Conservation (phyloP, 2,888 invertebrate species). For the Azorinus chamasolen region DNA sequence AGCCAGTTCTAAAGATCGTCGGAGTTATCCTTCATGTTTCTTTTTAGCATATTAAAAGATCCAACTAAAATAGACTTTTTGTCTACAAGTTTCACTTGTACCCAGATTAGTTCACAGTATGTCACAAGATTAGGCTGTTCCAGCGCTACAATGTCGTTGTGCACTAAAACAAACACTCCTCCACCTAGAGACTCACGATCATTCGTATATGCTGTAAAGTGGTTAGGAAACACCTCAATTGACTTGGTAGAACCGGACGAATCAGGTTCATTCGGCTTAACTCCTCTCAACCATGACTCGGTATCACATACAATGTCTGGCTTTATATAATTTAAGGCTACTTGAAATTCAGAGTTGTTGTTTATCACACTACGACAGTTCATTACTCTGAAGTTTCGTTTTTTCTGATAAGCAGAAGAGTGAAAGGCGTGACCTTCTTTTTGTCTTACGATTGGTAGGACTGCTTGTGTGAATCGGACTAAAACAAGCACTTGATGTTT, state of each 20-base stretch:
- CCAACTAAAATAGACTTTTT: not conserved
- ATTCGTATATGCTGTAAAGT: too few species aligned
- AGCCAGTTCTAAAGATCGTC: too few species aligned
- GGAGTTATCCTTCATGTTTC: too few species aligned
- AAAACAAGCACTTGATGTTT: not conserved
- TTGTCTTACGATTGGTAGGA: not conserved
- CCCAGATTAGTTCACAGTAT: constrained; percentile 51
- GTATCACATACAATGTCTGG: constrained; percentile 59
- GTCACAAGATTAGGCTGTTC: constrained; percentile 45
- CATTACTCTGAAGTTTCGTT: constrained; percentile 41
- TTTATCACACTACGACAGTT: constrained; percentile 44
- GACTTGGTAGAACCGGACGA: too few species aligned
- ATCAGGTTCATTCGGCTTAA: constrained; percentile 41
- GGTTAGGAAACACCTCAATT: too few species aligned
- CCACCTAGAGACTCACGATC: constrained; percentile 14
- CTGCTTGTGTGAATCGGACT: constrained; percentile 6
- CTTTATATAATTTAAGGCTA: constrained; percentile 39
- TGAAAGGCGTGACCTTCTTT: constrained; percentile 1
- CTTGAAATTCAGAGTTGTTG: constrained; percentile 32
- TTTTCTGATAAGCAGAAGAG: constrained; percentile 27
- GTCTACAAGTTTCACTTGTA: constrained; percentile 33
- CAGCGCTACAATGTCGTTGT: constrained; percentile 25
- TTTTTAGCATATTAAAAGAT: too few species aligned
- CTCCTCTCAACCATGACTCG: constrained; percentile 56
- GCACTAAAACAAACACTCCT: constrained; percentile 41